Percentiles rank a stretch among this genome's conserved stretches.
These are phyloP conservation scores for Pavo muticus DNA, from an alignment of 2,113 vertebrate genomes.

Conservation along the genomic window DNA sequence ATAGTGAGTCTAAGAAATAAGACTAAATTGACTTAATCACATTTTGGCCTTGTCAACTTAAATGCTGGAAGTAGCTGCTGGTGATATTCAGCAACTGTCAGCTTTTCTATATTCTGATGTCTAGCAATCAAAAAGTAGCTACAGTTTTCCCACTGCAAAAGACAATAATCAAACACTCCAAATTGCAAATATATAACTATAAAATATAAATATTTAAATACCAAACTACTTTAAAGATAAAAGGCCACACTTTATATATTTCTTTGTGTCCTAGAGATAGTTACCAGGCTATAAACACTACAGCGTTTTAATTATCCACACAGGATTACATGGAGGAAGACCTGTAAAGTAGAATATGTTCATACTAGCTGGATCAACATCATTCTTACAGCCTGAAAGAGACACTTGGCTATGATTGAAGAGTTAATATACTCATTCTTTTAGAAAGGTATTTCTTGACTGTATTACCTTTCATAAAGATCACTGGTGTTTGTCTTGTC, in stretches of 20 bases:
- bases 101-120: not conserved
- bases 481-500: not conserved
- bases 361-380: accelerated
- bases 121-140: not conserved
- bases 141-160: not conserved
- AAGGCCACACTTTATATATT: not conserved
- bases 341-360: not conserved
- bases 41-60: constrained; percentile 9
- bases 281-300: not conserved
- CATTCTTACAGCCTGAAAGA: not conserved
- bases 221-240: not conserved
- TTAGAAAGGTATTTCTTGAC: not conserved
- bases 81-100: not conserved
- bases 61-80: not conserved
- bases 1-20: not conserved
- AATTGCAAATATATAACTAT: not conserved
- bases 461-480: not conserved
- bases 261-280: not conserved
- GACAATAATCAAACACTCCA: not conserved
- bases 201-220: not conserved
- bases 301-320: not conserved
- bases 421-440: not conserved
- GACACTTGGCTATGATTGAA: not conserved
- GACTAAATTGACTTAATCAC: not conserved
- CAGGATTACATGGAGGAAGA: not conserved